A percentile compares a stretch with the other conserved stretches of the same genome.
phyloP scores from a whole-genome alignment of 2,797 vertebrate species.

The Cephalopachus bancanus region DNA sequence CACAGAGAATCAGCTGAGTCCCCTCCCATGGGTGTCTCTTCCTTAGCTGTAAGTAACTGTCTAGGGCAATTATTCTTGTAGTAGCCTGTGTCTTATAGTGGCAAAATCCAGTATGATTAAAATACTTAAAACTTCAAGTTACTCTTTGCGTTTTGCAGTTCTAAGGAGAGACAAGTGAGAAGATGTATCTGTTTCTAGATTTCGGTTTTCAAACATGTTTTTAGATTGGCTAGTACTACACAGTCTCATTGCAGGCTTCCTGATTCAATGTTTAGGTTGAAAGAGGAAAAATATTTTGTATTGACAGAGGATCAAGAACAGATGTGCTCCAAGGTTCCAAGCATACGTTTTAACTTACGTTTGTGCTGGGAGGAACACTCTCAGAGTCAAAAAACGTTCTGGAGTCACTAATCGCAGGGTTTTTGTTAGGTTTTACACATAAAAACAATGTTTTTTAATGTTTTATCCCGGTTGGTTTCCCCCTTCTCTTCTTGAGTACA shows the following conservation, averaged over 20 bases:
- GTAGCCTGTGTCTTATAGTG: not conserved
- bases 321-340: conserved; percentile 84
- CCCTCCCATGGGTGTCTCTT: conserved; percentile 61
- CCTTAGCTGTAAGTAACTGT: conserved; percentile 37
- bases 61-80: not conserved
- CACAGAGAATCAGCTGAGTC: conserved; percentile 58
- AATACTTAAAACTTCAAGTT: conserved; percentile 26
- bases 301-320: conserved; percentile 89
- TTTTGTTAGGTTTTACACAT: conserved; percentile 83
- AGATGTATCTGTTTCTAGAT: conserved; percentile 54
- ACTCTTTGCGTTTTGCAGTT: conserved; percentile 41
- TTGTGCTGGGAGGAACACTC: conserved; percentile 81
- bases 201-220: conserved; percentile 54
- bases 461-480: conserved; percentile 80
- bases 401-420: conserved; percentile 84
- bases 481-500: conserved; percentile 66
- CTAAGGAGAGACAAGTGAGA: not conserved
- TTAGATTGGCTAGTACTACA: not conserved
- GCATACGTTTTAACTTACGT: conserved; percentile 85
- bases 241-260: conserved; percentile 76
- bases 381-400: conserved; percentile 85
- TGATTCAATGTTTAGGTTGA: conserved; percentile 81
- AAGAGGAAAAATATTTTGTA: conserved; percentile 86
- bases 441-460: conserved; percentile 85
- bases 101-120: conserved; percentile 53